Base-by-base conservation (phyloP, 2,113 vertebrate species). In the Takifugu bimaculatus region DNA sequence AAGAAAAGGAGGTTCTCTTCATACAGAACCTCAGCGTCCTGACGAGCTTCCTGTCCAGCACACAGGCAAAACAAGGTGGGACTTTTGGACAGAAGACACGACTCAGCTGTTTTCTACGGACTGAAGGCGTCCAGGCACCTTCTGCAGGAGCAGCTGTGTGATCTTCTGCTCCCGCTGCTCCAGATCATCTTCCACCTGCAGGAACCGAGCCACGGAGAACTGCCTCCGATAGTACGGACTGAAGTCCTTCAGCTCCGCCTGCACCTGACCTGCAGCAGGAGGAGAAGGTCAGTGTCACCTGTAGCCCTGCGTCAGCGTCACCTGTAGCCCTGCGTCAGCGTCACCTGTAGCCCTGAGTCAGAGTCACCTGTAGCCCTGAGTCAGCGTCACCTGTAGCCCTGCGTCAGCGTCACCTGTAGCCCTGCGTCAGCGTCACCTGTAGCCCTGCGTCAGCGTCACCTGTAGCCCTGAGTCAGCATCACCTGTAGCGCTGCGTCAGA, bases 151-250 rank as follows among this genome's bases (percentile, higher is more conserved):
- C 82, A 97, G 87, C 3, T 82, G 89, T 2, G 92, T 92, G 13
- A 86, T 89, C 15, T 77, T 73, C 35, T 91, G 75, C 39, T 87
- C 85, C 15, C 90, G 89, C 67, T 93, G 92, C 42, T 95, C 91
- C 74, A 96, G 88, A 3, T 97, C 92, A 42, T 90, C 90, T 55
- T 92, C 92, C 1, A 94, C 65, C 0, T 94, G 84, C 47, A 79
- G 82, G 82, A 94, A 93, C 52, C 90, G 93, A 26, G 93, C 91
- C 88, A 94, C 89, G 0, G 82, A 76, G 0, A 93, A 92, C 77
- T 98, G 96, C 26, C 90, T 91, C 49, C 69, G 91, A 84, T 96
- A 98, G 80, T 91, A 92, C 0, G 90, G 88, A 45, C 90, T 82
- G 79, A 98, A 96, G 63, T 87, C 90, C 66, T 88, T 91, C 72